Percentiles rank a stretch among this genome's conserved stretches.
Evolutionary conservation across 2,113 vertebrate species (phyloP).

Genomic region (Holacanthus passer): DNA sequence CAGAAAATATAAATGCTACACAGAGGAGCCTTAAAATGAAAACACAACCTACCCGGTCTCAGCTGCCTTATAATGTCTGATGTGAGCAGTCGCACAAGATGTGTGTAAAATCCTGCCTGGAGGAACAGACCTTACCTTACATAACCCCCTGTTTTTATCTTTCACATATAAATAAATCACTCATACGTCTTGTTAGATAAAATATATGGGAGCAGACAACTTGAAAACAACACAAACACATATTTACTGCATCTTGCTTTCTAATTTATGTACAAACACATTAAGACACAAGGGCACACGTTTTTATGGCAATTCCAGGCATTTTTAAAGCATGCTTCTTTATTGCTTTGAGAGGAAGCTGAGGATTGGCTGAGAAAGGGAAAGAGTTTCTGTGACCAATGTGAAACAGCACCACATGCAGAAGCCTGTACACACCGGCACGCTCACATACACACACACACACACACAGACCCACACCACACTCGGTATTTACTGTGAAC

Average conservation of each 20-base stretch:
- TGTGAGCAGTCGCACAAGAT: conserved; percentile 41
- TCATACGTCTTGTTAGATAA: background rate
- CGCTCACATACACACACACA: conserved; percentile 5
- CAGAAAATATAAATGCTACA: conserved; percentile 22
- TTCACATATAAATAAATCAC: background rate
- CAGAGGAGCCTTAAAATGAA: conserved; percentile 44
- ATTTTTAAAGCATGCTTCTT: conserved; percentile 76
- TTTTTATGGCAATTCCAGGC: conserved; percentile 72
- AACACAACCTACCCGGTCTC: background rate
- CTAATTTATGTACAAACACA: conserved; percentile 32
- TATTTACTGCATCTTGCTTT: conserved; percentile 2
- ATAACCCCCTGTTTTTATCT: conserved; percentile 30
- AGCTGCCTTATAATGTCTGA: conserved; percentile 33
- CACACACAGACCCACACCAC: conserved; percentile 8
- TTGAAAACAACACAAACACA: background rate
- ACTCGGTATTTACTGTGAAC: conserved; percentile 9
- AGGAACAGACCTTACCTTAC: conserved; percentile 30
- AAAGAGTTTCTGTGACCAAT: conserved; percentile 81
- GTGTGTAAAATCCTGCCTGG: conserved; percentile 45
- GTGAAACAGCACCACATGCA: conserved; percentile 74
- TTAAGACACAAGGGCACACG: conserved; percentile 24
- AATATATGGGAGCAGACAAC: background rate
- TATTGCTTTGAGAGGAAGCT: conserved; percentile 76
- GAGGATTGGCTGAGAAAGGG: conserved; percentile 67
- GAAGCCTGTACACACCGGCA: conserved; percentile 34